Evolutionary conservation across 2,113 vertebrate species (phyloP).

Genomic region (Dissostichus mawsoni): DNA sequence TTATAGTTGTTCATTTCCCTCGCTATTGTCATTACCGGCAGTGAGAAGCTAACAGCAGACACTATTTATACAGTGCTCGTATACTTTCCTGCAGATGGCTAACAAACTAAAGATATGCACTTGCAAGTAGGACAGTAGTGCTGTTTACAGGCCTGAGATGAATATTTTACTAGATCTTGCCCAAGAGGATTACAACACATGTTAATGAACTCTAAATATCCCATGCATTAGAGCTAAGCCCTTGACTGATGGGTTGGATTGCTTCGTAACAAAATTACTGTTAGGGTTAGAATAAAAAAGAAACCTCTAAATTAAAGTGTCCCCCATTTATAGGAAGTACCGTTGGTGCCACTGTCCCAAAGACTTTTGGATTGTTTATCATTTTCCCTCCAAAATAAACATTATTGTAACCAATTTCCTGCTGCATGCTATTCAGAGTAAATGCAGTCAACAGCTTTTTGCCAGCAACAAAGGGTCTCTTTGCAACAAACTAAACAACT

Average conservation of each 20-base stretch:
- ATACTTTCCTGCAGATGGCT: conserved; percentile 17
- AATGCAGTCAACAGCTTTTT: too few relatives aligned
- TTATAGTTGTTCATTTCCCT: conserved; percentile 15
- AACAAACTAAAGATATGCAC: conserved; percentile 38
- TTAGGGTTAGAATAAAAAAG: not conserved
- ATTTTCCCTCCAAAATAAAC: too few relatives aligned
- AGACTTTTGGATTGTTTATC: too few relatives aligned
- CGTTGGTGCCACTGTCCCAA: too few relatives aligned
- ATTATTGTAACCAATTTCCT: too few relatives aligned
- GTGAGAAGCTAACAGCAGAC: conserved; percentile 30
- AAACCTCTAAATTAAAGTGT: not conserved
- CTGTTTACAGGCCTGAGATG: conserved; percentile 3
- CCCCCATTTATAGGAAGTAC: too few relatives aligned
- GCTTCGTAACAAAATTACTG: not conserved
- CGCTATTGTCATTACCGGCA: conserved; percentile 2
- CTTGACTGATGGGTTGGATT: conserved; percentile 7
- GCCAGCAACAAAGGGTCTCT: too few relatives aligned
- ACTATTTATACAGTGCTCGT: conserved; percentile 31
- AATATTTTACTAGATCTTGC: conserved; percentile 20
- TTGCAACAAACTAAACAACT: too few relatives aligned
- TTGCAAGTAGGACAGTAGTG: not conserved
- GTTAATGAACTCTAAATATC: conserved; percentile 28
- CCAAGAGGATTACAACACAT: not conserved
- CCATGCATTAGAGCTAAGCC: conserved; percentile 4
- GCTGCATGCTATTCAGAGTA: too few relatives aligned